Evolutionary conservation across 2,797 vertebrate species (phyloP).

Genomic region (Alcedo quadribrachys): DNA sequence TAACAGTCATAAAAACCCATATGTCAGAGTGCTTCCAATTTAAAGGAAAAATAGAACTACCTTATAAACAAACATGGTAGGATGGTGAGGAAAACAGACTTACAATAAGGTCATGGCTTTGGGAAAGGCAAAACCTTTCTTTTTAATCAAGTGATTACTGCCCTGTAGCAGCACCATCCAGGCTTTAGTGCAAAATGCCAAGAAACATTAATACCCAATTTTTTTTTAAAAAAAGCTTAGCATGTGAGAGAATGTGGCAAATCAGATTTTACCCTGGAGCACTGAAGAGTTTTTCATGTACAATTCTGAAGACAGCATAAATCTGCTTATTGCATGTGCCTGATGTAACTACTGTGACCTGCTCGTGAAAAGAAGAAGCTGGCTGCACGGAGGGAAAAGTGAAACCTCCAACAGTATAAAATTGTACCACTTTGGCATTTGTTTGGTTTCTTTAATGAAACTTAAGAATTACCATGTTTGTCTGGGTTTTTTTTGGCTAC

Average conservation of each 20-base stretch:
- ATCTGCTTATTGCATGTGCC: slow-evolving; percentile 45
- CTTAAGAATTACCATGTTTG: not conserved
- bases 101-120: not conserved
- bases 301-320: slow-evolving; percentile 47
- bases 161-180: not conserved
- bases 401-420: not conserved
- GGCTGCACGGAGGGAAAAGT: not conserved
- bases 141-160: not conserved
- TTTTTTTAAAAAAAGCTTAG: slow-evolving; percentile 10
- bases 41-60: not conserved
- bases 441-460: not conserved
- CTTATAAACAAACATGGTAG: not conserved
- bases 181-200: slow-evolving; percentile 32
- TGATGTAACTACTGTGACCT: slow-evolving; percentile 37
- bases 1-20: not conserved
- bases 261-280: slow-evolving; percentile 55
- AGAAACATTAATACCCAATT: slow-evolving; percentile 34
- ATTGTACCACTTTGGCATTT: not conserved
- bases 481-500: not conserved
- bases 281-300: slow-evolving; percentile 23
- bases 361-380: not conserved
- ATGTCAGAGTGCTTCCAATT: not conserved
- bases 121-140: not conserved
- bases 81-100: not conserved
- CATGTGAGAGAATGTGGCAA: slow-evolving; percentile 38